Evolutionary conservation across 2,888 invertebrate genomes (phyloP), one percentile per base, ranked within the genome.

Genomic region (Drosophila histrio): DNA sequence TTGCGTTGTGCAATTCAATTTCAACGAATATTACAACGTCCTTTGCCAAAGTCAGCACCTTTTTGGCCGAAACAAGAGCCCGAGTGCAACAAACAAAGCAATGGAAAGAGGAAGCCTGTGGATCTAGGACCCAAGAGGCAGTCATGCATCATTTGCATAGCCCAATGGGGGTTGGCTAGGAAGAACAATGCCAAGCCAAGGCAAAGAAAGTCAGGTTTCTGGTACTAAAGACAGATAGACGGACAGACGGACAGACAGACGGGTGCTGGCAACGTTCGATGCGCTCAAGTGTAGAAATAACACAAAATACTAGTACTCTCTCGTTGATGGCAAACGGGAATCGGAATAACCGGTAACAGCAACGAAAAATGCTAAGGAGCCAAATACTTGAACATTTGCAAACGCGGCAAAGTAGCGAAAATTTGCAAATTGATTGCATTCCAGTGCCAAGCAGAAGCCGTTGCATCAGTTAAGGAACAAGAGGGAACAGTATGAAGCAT

Each of bases 381-480:
- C 87, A 82, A 82, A 86, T 82, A 83, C 82, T 82, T 60, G 86
- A 82, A 69, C 82, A 86, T 86, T 82, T 86, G 86, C 82, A 77
- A 84, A 81, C 85, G 87, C 83, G 87, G 87, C 85, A 84, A 87
- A 84, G 86, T 81, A 81, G 89, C 83, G 87, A 84, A 87, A 89
- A 89, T 90, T 89, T 88, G 79, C 89, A 89, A 89, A 89, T 89
- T 89, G 90, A 89, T 89, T 89, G 90, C 89, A 89, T 89, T 89
- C 89, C 89, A 81, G 69, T 79, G 89, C 86, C 87, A 67, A 64
- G 70, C 67, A 60, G 50, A 64, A 57, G 36, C 57, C 64, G 38
- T 39, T 62, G 58, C 57, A 58, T 24, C 50, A 41, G 24, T 43
- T 30, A 6, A 39, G 49, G 49, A 46, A 19, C 30, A 13, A 59